Percentiles rank a stretch among this genome's conserved stretches.
Evolutionary conservation across 2,888 invertebrate species (phyloP).

Genomic region (Luffia ferchaultella): DNA sequence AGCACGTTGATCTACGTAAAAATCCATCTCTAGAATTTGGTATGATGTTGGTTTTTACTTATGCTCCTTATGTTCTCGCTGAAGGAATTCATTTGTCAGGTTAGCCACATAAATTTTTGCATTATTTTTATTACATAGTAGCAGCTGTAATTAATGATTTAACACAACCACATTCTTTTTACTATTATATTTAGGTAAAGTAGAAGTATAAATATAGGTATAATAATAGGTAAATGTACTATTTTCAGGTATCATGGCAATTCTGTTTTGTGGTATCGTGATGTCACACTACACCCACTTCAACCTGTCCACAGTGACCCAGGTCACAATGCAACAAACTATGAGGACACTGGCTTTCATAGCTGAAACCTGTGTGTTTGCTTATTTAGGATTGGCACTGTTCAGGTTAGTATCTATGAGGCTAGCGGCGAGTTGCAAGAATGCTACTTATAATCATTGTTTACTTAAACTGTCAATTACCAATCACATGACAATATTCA

Average conservation of each 20-base stretch:
- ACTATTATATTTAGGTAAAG: neutral
- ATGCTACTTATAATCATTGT: no score
- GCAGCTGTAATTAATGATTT: neutral
- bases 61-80: conserved; percentile 97
- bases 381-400: conserved; percentile 93
- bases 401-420: conserved; percentile 42
- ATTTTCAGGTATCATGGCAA: conserved; percentile 95
- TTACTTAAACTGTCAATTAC: no score
- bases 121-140: neutral
- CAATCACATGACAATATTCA: no score
- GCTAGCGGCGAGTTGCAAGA: no score
- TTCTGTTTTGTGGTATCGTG: conserved; percentile 97
- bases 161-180: no score
- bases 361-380: conserved; percentile 98
- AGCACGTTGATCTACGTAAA: conserved; percentile 95
- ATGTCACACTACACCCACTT: conserved; percentile 99
- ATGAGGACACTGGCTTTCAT: conserved; percentile 97
- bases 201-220: neutral
- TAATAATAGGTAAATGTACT: neutral
- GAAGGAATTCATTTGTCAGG: conserved; percentile 96
- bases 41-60: conserved; percentile 98
- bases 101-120: conserved; percentile 26
- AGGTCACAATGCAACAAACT: conserved; percentile 99
- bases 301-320: conserved; percentile 96
- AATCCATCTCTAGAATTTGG: conserved; percentile 99